Percentiles rank a stretch among this genome's conserved stretches.
Evolutionary conservation across 2,797 vertebrate species (phyloP).

Genomic region (Vespertilio murinus): DNA sequence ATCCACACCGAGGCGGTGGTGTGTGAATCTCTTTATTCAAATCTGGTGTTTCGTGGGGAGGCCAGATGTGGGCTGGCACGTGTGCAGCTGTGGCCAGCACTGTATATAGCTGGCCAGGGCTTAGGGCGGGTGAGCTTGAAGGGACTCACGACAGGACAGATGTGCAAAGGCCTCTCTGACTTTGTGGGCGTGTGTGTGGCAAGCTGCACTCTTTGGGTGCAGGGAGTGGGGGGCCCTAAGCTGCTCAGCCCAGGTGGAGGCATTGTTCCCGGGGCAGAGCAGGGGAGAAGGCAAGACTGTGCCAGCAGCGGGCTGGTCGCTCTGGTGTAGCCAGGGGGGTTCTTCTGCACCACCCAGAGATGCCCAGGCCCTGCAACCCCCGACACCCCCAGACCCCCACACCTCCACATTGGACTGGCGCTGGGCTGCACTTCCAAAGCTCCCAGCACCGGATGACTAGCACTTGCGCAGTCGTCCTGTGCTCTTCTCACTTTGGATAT

Average conservation of each 20-base stretch:
- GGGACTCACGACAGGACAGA: neutral
- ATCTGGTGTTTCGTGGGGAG: neutral
- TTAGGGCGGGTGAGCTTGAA: neutral
- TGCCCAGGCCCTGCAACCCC: neutral
- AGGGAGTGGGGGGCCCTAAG: neutral
- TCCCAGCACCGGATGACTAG: neutral
- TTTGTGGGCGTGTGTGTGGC: neutral
- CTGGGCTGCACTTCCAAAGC: neutral
- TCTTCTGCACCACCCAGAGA: slow-evolving; percentile 15
- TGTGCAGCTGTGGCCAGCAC: neutral
- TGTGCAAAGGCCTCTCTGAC: neutral
- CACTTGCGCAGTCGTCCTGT: neutral
- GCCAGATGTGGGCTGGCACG: neutral
- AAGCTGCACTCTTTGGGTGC: neutral
- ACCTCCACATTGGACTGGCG: too few relatives aligned
- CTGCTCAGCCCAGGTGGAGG: neutral
- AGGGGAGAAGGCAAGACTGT: neutral
- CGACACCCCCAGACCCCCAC: too few relatives aligned
- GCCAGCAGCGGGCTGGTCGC: too few relatives aligned
- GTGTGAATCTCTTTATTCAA: neutral
- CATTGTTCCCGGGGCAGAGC: neutral
- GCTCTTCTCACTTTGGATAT: neutral
- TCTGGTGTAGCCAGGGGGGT: neutral
- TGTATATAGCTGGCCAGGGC: neutral
- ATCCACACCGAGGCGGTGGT: neutral